Conservation (phyloP, 2,797 vertebrate genomes). For the Thamnophis elegans region DNA sequence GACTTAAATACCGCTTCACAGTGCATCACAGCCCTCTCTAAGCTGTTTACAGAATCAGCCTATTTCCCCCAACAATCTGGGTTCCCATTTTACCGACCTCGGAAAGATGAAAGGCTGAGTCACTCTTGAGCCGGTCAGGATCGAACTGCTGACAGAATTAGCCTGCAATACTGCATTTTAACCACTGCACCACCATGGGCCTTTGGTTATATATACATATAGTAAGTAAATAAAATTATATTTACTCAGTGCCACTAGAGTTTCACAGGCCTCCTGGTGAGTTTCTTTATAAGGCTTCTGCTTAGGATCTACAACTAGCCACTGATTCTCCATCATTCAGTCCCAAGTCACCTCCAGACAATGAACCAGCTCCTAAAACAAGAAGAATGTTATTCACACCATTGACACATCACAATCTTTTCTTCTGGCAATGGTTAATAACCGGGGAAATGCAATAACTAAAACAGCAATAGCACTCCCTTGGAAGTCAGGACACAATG, state of each 20-base stretch:
- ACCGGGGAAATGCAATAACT: not conserved
- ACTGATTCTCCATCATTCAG: slow-evolving; percentile 22
- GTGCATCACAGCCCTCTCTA: too few species aligned
- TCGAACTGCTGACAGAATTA: too few species aligned
- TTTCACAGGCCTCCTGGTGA: not conserved
- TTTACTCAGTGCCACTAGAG: slow-evolving; percentile 28
- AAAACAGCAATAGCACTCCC: not conserved
- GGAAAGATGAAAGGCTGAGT: too few species aligned
- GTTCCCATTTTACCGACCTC: too few species aligned
- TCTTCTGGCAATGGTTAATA: not conserved
- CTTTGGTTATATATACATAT: not conserved
- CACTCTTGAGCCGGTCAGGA: too few species aligned
- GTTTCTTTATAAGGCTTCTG: slow-evolving; percentile 4
- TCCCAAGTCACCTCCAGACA: not conserved
- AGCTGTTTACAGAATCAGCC: too few species aligned
- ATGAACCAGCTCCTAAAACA: slow-evolving; percentile 14
- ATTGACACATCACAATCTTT: not conserved
- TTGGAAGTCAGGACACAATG: not conserved
- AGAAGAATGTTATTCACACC: not conserved
- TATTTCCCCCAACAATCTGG: too few species aligned
- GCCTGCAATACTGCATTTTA: too few species aligned
- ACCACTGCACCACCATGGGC: too few species aligned
- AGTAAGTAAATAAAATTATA: not conserved
- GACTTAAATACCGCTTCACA: too few species aligned
- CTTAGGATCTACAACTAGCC: slow-evolving; percentile 3